Percentiles rank a stretch among this genome's conserved stretches.
These are phyloP conservation scores for Hedya salicella DNA, from an alignment of 2,888 invertebrate genomes.

Conservation along the genomic window DNA sequence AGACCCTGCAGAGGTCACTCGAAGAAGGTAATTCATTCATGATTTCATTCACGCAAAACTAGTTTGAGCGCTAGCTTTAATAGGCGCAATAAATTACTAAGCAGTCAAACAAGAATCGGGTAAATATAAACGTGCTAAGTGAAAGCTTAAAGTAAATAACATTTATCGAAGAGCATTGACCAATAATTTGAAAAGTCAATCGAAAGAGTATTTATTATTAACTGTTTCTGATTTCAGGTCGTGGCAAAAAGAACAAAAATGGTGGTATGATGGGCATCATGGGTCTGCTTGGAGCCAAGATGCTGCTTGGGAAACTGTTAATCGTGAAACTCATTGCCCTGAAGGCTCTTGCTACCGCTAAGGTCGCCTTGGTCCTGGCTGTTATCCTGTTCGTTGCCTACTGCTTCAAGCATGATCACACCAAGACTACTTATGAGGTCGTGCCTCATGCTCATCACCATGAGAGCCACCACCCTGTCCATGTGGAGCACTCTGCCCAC, in stretches of 20 bases:
- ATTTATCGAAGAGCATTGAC: slow-evolving; percentile 36
- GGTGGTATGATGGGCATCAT: slow-evolving; percentile 89
- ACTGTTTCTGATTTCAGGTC: slow-evolving; percentile 80
- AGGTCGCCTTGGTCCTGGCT: slow-evolving; percentile 91
- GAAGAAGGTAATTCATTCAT: slow-evolving; percentile 88
- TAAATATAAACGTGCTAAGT: slow-evolving; percentile 38
- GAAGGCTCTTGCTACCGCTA: slow-evolving; percentile 92
- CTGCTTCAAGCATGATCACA: slow-evolving; percentile 75
- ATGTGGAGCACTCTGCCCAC: slow-evolving; percentile 79
- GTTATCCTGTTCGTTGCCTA: slow-evolving; percentile 86
- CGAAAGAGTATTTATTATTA: background rate
- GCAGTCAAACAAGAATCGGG: slow-evolving; percentile 25
- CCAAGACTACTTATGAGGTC: slow-evolving; percentile 79
- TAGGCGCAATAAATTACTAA: slow-evolving; percentile 33
- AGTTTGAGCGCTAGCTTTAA: slow-evolving; percentile 10
- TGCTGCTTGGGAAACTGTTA: slow-evolving; percentile 84
- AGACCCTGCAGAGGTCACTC: slow-evolving; percentile 90
- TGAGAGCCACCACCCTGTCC: slow-evolving; percentile 86
- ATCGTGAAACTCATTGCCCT: slow-evolving; percentile 92
- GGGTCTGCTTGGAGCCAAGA: slow-evolving; percentile 83
- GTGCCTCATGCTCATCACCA: slow-evolving; percentile 81
- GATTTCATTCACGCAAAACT: slow-evolving; percentile 27
- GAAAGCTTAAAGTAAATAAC: slow-evolving; percentile 36
- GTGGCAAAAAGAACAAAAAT: slow-evolving; percentile 89
- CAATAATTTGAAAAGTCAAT: slow-evolving; percentile 3